These are phyloP conservation scores for Thamnophis sirtalis DNA, from an alignment of 2,113 vertebrate species.

Conservation along the genomic window DNA sequence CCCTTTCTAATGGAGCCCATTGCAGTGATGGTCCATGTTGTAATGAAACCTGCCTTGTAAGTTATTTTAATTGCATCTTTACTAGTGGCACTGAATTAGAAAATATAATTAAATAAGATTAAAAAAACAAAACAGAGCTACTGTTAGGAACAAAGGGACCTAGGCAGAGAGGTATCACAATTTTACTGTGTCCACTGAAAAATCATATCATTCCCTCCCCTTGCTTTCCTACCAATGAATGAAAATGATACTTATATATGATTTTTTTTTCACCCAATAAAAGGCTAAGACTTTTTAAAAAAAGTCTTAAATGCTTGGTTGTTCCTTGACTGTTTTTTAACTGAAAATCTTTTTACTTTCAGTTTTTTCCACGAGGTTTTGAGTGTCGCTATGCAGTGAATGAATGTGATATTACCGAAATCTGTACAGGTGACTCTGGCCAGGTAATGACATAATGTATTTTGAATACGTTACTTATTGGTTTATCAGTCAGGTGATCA, in stretches of 20 bases:
- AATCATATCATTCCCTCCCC: not conserved
- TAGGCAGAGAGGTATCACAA: not conserved
- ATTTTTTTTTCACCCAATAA: not conserved
- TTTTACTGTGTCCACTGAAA: not conserved
- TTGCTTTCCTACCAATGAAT: not conserved
- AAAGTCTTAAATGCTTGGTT: not conserved
- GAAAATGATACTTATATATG: not conserved
- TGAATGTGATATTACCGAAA: constrained; percentile 92
- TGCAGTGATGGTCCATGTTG: constrained; percentile 97
- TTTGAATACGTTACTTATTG: not conserved
- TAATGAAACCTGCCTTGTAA: constrained; percentile 87
- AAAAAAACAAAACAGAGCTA: not conserved
- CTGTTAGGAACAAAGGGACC: not conserved
- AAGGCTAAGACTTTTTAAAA: not conserved
- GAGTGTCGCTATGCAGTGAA: constrained; percentile 92
- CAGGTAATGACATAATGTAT: constrained; percentile 72
- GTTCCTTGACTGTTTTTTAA: constrained; percentile 18
- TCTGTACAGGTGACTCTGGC: constrained; percentile 93
- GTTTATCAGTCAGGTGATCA: not conserved
- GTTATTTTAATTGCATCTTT: constrained; percentile 37
- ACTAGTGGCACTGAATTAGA: not conserved
- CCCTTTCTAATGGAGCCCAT: constrained; percentile 92
- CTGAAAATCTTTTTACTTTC: constrained; percentile 27
- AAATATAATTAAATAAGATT: not conserved
- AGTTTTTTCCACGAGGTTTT: constrained; percentile 91